Conservation (phyloP, 2,113 vertebrate species). For the Melanocharis versteri region DNA sequence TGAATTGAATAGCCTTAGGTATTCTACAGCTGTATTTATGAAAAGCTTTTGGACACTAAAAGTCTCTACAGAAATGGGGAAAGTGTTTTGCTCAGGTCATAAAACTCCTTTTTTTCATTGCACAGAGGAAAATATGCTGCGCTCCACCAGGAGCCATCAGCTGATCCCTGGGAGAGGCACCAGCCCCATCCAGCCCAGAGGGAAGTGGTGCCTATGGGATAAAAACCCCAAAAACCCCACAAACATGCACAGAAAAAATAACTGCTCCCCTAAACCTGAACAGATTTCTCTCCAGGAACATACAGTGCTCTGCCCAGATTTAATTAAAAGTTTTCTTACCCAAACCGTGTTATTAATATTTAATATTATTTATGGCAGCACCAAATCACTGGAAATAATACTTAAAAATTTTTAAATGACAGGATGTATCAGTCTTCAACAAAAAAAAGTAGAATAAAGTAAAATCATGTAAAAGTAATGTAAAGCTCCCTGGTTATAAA, state of each 20-base stretch:
- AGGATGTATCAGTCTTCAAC: not conserved
- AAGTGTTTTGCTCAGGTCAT: constrained; percentile 1
- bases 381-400: not conserved
- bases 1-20: constrained; percentile 27
- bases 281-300: not conserved
- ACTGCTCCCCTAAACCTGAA: not conserved
- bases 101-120: not conserved
- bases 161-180: not conserved
- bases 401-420: not conserved
- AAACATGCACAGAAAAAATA: not conserved
- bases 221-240: not conserved
- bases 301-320: not conserved
- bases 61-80: not conserved
- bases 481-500: not conserved
- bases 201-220: not conserved
- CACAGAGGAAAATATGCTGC: not conserved
- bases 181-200: not conserved
- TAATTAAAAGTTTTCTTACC: not conserved
- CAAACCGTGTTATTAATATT: accelerated
- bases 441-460: not conserved
- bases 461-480: not conserved
- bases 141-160: not conserved
- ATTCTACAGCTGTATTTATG: not conserved
- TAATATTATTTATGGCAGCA: not conserved
- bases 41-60: constrained; percentile 18